A percentile compares a stretch with the other conserved stretches of the same genome.
phyloP scores from a whole-genome alignment of 2,113 vertebrate species.

The Camelus dromedarius region DNA sequence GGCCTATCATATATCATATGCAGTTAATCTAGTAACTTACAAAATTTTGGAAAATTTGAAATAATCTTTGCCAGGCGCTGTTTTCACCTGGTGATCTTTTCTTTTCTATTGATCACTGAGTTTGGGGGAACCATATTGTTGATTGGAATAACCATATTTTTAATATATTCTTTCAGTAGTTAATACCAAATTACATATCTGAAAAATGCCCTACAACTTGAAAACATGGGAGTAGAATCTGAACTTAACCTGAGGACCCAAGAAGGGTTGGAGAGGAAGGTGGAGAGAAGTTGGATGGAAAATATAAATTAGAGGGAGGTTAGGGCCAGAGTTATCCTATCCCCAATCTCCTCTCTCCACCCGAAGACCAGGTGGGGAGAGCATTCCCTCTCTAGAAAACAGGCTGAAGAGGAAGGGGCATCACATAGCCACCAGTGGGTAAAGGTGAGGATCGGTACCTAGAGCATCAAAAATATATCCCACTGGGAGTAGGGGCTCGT shows the following conservation, averaged over 20 bases:
- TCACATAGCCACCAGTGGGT: background rate
- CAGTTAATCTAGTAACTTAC: background rate
- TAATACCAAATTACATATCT: slow-evolving; percentile 50
- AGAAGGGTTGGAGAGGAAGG: background rate
- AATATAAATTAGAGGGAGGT: background rate
- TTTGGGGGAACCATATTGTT: background rate
- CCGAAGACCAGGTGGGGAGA: background rate
- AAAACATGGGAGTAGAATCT: slow-evolving; percentile 34
- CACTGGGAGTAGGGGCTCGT: background rate
- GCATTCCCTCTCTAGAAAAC: background rate
- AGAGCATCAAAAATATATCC: background rate
- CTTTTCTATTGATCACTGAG: slow-evolving; percentile 30
- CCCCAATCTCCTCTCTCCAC: background rate
- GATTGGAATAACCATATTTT: slow-evolving; percentile 7
- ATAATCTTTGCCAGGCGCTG: background rate
- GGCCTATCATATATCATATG: background rate
- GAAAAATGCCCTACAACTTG: slow-evolving; percentile 26
- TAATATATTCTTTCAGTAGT: background rate
- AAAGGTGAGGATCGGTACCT: background rate
- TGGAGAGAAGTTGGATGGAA: background rate
- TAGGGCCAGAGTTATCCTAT: background rate
- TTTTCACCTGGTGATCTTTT: slow-evolving; percentile 27
- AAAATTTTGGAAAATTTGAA: slow-evolving; percentile 29
- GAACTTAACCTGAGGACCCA: background rate
- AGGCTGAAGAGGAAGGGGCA: background rate